Conservation (phyloP, 2,113 vertebrate genomes). For the Mus musculus region DNA sequence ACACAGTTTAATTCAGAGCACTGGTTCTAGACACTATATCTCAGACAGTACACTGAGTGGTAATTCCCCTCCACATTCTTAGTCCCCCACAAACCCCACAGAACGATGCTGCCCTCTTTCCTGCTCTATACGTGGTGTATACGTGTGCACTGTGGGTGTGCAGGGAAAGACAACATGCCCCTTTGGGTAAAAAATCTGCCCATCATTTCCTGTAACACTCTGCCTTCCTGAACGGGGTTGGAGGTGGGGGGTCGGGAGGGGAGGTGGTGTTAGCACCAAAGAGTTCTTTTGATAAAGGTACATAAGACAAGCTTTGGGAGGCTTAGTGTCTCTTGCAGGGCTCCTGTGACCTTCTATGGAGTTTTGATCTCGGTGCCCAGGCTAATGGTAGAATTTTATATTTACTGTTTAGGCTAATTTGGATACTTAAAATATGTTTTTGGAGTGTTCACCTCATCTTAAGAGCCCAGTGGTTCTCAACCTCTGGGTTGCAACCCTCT, state of each 20-base stretch:
- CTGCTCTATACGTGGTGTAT: neutral
- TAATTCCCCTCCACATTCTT: neutral
- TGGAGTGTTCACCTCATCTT: neutral
- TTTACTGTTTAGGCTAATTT: neutral
- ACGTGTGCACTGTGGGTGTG: too few species aligned
- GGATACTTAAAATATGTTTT: conserved; percentile 23
- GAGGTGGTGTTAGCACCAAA: neutral
- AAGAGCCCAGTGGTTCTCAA: neutral
- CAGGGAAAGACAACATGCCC: neutral
- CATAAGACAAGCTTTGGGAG: neutral
- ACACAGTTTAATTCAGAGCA: neutral
- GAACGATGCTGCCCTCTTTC: neutral
- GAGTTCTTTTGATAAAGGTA: neutral
- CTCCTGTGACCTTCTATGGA: neutral
- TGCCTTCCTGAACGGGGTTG: neutral
- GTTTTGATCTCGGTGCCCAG: neutral
- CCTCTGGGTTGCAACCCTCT: neutral
- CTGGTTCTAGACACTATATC: neutral
- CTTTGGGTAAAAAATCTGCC: neutral
- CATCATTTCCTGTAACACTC: neutral
- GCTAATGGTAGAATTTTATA: neutral
- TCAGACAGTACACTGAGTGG: neutral
- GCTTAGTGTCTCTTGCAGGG: neutral
- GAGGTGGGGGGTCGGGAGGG: too few species aligned
- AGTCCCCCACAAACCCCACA: neutral